Percentiles rank a stretch among this genome's conserved stretches.
These are phyloP conservation scores for Kryptolebias ocellatus DNA, from an alignment of 2,797 vertebrate genomes.

Conservation along the genomic window DNA sequence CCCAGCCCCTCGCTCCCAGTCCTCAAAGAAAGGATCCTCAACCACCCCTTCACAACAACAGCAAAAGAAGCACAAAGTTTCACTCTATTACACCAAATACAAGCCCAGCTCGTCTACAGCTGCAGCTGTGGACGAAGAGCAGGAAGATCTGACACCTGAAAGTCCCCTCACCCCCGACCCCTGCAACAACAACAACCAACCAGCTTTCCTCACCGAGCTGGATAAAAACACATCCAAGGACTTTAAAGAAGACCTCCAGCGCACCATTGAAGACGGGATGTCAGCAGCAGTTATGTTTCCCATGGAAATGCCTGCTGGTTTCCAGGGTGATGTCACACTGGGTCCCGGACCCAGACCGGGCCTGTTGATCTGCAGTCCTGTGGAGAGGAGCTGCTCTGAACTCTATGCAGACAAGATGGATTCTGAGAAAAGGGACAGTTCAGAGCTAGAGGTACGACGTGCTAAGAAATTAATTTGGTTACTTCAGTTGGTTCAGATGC, in stretches of 20 bases:
- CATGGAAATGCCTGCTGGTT: slow-evolving; percentile 91
- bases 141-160: slow-evolving; percentile 71
- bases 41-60: slow-evolving; percentile 85
- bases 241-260: slow-evolving; percentile 74
- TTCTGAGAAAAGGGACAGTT: slow-evolving; percentile 63
- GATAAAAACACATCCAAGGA: slow-evolving; percentile 52
- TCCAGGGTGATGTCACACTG: slow-evolving; percentile 82
- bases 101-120: slow-evolving; percentile 78
- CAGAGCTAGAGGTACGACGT: slow-evolving; percentile 72
- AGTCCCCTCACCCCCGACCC: slow-evolving; percentile 66
- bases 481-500: neutral
- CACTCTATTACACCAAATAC: slow-evolving; percentile 91
- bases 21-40: slow-evolving; percentile 86
- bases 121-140: slow-evolving; percentile 76
- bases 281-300: slow-evolving; percentile 93
- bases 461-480: neutral
- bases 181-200: slow-evolving; percentile 70
- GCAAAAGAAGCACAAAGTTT: slow-evolving; percentile 95
- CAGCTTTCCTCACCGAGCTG: slow-evolving; percentile 61
- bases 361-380: slow-evolving; percentile 79
- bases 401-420: slow-evolving; percentile 59
- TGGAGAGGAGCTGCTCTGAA: slow-evolving; percentile 81
- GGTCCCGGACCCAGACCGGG: slow-evolving; percentile 82
- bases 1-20: slow-evolving; percentile 84
- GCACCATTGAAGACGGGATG: slow-evolving; percentile 65